Percentiles rank a stretch among this genome's conserved stretches.
Evolutionary conservation across 2,888 invertebrate genomes (phyloP).

Genomic region (Lasioglossum vierecki): DNA sequence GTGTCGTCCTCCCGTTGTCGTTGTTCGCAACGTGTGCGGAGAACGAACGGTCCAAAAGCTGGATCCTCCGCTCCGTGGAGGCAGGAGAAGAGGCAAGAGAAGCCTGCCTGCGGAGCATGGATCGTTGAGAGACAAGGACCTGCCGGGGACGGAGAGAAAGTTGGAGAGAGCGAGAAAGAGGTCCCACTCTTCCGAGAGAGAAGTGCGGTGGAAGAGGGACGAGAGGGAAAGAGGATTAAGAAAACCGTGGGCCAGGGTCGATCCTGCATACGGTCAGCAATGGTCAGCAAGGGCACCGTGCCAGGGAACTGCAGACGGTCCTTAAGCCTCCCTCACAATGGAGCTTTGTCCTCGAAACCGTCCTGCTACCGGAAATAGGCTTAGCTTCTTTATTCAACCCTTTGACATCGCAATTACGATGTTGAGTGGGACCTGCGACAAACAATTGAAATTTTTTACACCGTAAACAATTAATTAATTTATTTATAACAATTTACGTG

Average conservation of each 20-base stretch:
- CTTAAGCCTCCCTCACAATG: conserved; percentile 65
- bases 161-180: conserved; percentile 15
- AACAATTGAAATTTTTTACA: background rate
- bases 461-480: too few species aligned
- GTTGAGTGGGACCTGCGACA: background rate
- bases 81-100: background rate
- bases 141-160: background rate
- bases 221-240: conserved; percentile 62
- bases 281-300: conserved; percentile 75
- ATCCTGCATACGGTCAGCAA: conserved; percentile 73
- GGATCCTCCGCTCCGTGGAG: background rate
- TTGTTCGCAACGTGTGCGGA: conserved; percentile 44
- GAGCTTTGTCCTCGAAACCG: background rate
- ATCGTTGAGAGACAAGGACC: background rate
- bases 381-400: background rate
- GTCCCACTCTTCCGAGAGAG: conserved; percentile 15
- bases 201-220: background rate
- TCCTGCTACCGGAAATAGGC: background rate
- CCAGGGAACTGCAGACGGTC: conserved; percentile 67
- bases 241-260: conserved; percentile 70
- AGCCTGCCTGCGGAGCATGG: background rate
- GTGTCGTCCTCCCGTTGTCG: conserved; percentile 58
- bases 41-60: conserved; percentile 17
- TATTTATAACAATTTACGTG: background rate
- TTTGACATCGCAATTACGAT: background rate